Base-by-base conservation (phyloP, 2,888 invertebrate genomes). In the Atethmia centrago region DNA sequence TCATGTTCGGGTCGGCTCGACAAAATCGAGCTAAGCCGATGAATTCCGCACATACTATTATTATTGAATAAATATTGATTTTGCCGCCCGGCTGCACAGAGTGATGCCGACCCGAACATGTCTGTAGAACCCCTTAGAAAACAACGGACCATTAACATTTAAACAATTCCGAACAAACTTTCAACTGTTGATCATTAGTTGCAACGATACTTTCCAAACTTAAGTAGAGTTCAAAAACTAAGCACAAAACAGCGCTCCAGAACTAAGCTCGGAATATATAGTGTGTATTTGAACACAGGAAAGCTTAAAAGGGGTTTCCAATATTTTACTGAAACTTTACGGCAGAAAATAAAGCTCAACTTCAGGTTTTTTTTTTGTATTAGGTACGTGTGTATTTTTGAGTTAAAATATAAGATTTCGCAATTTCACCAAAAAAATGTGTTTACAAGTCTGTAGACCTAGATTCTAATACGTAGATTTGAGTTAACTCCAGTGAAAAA, bases 111-210 rank as follows among this genome's bases (percentile, higher is more conserved):
- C n/a, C n/a, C 19, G 19, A 55, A 36, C 2, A 3, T 2, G 19
- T 36, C 12, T 55, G 31, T 19, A 55, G 12, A 7, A 3, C 0
- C n/a, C 16, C 66, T 75, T 58, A 75, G 69, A 74, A 87, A 79
- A 76, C 63, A 77, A 78, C 68, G 63, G 61, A 36, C 69, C 75
- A 73, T 79, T 76, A 84, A 76, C 73, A 81, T 74, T 77, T 62
- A 72, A 84, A 78, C 74, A 80, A 80, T 80, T 67, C 67, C 21
- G 10, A 69, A 77, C 64, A 73, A 82, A 85, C 72, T 80, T 66
- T 66, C 64, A 76, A 71, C 71, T 77, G 67, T 75, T 63, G 75
- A 82, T 87, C 77, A 84, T 87, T 85, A 87, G 66, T 74, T 79
- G 77, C 78, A 74, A 77, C 79, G 79, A 77, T 85, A 77, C 77